phyloP scores from a whole-genome alignment of 2,113 vertebrate genomes.

The Osmerus eperlanus region DNA sequence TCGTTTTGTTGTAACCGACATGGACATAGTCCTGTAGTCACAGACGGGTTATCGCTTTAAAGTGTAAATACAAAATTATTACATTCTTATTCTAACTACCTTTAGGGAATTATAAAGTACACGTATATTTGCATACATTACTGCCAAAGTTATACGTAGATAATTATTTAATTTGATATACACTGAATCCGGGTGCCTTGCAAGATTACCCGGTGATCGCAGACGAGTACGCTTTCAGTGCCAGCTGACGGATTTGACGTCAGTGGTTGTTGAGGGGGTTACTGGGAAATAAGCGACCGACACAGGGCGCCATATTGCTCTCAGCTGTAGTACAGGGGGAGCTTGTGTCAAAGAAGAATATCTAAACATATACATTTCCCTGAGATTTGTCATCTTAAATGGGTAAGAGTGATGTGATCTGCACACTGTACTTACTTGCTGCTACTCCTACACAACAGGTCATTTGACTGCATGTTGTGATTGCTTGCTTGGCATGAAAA shows the following conservation, averaged over 20 bases:
- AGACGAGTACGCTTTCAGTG: not conserved
- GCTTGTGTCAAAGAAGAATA: conserved; percentile 23
- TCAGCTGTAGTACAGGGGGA: conserved; percentile 29
- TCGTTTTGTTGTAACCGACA: too few relatives aligned
- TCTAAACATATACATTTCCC: not conserved
- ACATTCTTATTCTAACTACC: too few relatives aligned
- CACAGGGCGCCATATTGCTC: conserved; percentile 68
- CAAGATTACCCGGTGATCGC: too few relatives aligned
- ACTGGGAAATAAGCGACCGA: conserved; percentile 39
- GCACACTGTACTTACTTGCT: not conserved
- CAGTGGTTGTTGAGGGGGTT: conserved; percentile 38
- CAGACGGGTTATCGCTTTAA: too few relatives aligned
- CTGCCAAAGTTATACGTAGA: too few relatives aligned
- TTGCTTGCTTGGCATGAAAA: not conserved
- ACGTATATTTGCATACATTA: too few relatives aligned
- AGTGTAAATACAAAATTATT: too few relatives aligned
- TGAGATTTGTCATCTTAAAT: not conserved
- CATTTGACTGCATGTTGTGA: not conserved
- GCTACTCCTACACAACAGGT: too few relatives aligned
- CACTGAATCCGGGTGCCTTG: too few relatives aligned
- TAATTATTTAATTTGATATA: too few relatives aligned
- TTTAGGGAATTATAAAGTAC: too few relatives aligned
- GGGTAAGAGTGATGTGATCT: not conserved
- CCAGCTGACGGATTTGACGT: conserved; percentile 34
- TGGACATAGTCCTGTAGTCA: too few relatives aligned